Evolutionary conservation across 1,140 invertebrate species (phyloP).

Genomic region (Tribolium madens): DNA sequence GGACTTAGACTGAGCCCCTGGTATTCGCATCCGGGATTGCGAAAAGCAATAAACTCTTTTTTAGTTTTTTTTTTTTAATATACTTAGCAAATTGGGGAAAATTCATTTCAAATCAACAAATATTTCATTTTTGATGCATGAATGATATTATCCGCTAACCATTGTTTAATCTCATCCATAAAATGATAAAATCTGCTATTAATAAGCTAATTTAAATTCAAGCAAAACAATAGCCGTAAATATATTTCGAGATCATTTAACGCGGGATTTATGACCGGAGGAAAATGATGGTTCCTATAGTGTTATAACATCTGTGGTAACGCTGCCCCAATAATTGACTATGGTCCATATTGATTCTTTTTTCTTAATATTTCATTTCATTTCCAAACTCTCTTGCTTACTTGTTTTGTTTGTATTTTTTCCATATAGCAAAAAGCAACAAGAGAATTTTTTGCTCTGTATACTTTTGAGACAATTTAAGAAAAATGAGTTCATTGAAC

Average conservation of each 20-base stretch:
- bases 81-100: neutral
- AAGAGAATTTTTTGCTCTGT: no score
- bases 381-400: neutral
- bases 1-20: constrained; percentile 2
- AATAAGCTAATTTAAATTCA: constrained; percentile 61
- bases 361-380: neutral
- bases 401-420: neutral
- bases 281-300: constrained; percentile 46
- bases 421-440: no score
- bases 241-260: constrained; percentile 54
- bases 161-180: constrained; percentile 53
- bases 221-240: constrained; percentile 57
- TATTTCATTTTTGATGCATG: neutral
- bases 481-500: neutral
- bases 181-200: constrained; percentile 62
- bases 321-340: neutral
- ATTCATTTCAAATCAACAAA: neutral
- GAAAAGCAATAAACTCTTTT: constrained; percentile 14
- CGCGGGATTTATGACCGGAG: constrained; percentile 49
- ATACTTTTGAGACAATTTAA: no score
- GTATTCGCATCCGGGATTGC: neutral
- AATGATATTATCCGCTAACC: neutral
- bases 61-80: neutral
- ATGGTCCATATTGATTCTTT: neutral
- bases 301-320: constrained; percentile 37